Evolutionary conservation across 2,797 vertebrate species (phyloP).

Genomic region (Sebastes baramenuke): DNA sequence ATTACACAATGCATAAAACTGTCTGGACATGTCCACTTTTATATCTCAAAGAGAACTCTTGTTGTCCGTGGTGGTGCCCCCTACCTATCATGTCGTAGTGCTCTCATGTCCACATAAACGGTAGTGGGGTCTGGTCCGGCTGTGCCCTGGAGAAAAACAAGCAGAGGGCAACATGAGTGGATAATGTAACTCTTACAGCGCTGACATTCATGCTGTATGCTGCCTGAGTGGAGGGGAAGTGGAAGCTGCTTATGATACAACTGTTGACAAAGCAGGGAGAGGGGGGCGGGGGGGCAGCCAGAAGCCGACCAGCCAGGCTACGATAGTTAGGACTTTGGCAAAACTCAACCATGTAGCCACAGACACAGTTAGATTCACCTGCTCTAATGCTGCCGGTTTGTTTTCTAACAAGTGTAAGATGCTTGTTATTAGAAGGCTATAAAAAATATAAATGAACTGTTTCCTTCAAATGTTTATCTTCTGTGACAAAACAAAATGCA

Average conservation of each 20-base stretch:
- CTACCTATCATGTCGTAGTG: conserved; percentile 94
- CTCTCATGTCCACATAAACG: conserved; percentile 96
- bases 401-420: neutral
- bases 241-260: conserved; percentile 58
- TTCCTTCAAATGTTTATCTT: neutral
- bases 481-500: neutral
- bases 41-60: neutral
- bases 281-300: conserved; percentile 52
- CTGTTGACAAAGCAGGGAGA: conserved; percentile 54
- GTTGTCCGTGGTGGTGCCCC: neutral
- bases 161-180: conserved; percentile 9
- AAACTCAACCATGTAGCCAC: conserved; percentile 36
- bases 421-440: neutral
- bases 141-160: conserved; percentile 84
- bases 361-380: conserved; percentile 15
- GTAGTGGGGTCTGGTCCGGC: conserved; percentile 96
- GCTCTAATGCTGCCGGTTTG: neutral
- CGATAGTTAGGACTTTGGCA: conserved; percentile 45
- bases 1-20: neutral
- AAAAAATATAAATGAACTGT: neutral
- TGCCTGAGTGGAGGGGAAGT: conserved; percentile 45
- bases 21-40: neutral
- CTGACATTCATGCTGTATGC: neutral
- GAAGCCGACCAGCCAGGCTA: conserved; percentile 71
- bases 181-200: neutral